Evolutionary conservation across 2,797 vertebrate genomes (phyloP).

Genomic region (Steatocranus sp.): DNA sequence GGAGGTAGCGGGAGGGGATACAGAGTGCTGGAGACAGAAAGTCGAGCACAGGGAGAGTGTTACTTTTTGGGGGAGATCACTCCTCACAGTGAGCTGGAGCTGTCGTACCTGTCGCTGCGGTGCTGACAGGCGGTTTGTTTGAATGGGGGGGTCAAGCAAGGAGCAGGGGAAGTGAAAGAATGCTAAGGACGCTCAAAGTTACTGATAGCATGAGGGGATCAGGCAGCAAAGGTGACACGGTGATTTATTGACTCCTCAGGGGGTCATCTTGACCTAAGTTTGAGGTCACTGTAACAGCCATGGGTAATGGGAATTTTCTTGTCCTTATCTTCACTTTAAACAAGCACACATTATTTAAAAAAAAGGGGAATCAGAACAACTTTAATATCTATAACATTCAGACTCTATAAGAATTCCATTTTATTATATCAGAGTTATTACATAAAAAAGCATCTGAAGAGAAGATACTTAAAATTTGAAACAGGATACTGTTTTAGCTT

Average conservation of each 20-base stretch:
- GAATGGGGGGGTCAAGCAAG: slow-evolving; percentile 71
- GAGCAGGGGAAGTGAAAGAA: slow-evolving; percentile 76
- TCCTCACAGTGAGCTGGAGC: slow-evolving; percentile 67
- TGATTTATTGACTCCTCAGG: slow-evolving; percentile 76
- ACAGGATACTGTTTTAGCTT: not conserved
- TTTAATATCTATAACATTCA: not conserved
- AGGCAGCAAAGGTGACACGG: slow-evolving; percentile 70
- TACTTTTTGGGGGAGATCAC: slow-evolving; percentile 67
- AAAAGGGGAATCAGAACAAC: not conserved
- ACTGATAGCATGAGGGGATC: slow-evolving; percentile 66
- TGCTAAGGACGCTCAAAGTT: slow-evolving; percentile 76
- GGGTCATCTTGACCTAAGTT: slow-evolving; percentile 71
- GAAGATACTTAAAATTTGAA: not conserved
- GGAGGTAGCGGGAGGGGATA: slow-evolving; percentile 7
- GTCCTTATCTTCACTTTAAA: slow-evolving; percentile 27
- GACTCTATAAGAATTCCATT: not conserved
- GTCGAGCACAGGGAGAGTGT: slow-evolving; percentile 58
- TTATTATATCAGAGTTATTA: not conserved
- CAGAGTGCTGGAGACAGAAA: slow-evolving; percentile 35
- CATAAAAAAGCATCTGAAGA: not conserved
- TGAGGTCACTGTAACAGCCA: slow-evolving; percentile 61
- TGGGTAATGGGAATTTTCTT: slow-evolving; percentile 41
- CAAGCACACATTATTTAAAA: not conserved
- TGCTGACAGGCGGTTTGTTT: slow-evolving; percentile 83
- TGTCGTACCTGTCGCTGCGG: slow-evolving; percentile 77